These are phyloP conservation scores for Octomys mimax DNA, from an alignment of 2,797 vertebrate genomes.

Conservation along the genomic window DNA sequence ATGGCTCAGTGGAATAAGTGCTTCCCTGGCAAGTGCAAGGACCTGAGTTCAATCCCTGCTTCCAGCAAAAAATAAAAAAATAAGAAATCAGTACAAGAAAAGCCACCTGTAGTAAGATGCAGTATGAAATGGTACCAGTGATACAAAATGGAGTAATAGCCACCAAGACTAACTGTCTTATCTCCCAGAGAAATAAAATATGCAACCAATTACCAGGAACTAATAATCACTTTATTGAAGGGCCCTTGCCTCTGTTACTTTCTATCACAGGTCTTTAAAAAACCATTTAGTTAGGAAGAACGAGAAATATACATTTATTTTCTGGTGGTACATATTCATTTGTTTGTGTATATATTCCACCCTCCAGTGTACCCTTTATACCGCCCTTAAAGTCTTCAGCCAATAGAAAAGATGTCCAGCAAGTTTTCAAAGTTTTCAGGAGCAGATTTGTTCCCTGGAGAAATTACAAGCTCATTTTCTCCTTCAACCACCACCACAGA, in stretches of 20 bases:
- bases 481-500: neutral
- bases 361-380: neutral
- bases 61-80: neutral
- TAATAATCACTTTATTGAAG: neutral
- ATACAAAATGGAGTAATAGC: neutral
- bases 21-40: too few relatives aligned
- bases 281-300: neutral
- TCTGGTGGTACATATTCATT: neutral
- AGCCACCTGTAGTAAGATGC: neutral
- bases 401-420: neutral
- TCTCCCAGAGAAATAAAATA: neutral
- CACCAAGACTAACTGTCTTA: neutral
- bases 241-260: neutral
- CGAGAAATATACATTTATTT: neutral
- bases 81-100: neutral
- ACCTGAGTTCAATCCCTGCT: too few relatives aligned
- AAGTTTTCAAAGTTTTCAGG: neutral
- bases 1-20: too few relatives aligned
- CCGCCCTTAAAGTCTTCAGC: neutral
- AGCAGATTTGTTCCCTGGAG: neutral
- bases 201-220: neutral
- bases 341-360: neutral
- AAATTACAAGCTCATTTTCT: neutral
- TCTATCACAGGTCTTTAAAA: neutral
- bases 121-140: neutral